phyloP scores from a whole-genome alignment of 2,113 vertebrate species.

The Piliocolobus tephrosceles region DNA sequence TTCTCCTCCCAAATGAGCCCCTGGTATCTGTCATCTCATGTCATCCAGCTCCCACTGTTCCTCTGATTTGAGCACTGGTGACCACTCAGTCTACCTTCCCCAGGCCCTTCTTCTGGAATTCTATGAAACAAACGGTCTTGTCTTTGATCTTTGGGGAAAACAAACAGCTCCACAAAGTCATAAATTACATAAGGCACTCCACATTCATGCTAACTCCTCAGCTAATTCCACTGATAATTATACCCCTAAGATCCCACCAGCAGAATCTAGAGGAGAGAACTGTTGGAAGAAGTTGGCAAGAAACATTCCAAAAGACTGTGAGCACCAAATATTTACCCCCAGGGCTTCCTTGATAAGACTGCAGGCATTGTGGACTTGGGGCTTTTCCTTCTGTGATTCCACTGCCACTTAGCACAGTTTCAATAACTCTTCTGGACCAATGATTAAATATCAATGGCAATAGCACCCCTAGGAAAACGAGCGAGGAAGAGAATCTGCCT shows the following conservation, averaged over 20 bases:
- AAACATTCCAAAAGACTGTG: neutral
- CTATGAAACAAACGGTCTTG: neutral
- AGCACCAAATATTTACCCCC: neutral
- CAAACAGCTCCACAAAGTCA: neutral
- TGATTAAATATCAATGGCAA: neutral
- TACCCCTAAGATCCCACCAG: neutral
- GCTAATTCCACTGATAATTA: neutral
- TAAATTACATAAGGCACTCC: neutral
- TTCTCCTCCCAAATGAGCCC: neutral
- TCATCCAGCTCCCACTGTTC: too few species aligned
- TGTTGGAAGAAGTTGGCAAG: neutral
- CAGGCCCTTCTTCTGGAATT: neutral
- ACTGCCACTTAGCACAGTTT: neutral
- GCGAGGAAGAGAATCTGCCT: neutral
- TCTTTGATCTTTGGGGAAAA: neutral
- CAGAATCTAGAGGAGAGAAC: neutral
- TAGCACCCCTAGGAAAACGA: neutral
- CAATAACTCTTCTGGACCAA: neutral
- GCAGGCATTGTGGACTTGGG: neutral
- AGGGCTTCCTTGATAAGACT: neutral
- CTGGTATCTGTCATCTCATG: neutral
- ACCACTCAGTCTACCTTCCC: too few species aligned
- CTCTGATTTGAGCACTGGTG: neutral
- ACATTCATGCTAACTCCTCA: neutral
- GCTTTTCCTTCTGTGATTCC: neutral